Percentiles rank a stretch among this genome's conserved stretches.
phyloP scores from a whole-genome alignment of 2,888 invertebrate species.

The Drosophila monieri region DNA sequence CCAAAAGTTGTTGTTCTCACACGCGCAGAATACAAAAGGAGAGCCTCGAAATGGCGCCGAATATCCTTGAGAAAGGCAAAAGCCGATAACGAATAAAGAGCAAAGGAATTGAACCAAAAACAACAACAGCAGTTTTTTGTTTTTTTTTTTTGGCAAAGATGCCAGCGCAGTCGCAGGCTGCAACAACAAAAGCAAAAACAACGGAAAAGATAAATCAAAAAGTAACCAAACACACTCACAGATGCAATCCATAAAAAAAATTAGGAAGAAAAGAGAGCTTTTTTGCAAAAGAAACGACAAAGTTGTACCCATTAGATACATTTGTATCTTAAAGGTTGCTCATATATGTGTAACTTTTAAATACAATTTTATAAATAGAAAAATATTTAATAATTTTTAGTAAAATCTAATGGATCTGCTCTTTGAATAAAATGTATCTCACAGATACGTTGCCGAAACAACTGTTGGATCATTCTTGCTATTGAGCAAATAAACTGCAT shows the following conservation, averaged over 20 bases:
- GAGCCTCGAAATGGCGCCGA: conserved; percentile 61
- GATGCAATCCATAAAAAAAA: conserved; percentile 26
- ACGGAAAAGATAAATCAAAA: conserved; percentile 80
- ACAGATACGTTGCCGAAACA: not conserved
- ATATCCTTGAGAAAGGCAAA: conserved; percentile 76
- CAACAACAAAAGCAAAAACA: conserved; percentile 49
- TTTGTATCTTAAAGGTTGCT: not conserved
- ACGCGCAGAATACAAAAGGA: conserved; percentile 74
- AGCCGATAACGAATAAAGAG: conserved; percentile 59
- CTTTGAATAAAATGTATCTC: not conserved
- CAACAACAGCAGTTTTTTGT: conserved; percentile 49
- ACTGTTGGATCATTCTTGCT: conserved; percentile 41
- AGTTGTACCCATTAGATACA: not conserved
- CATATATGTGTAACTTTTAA: not conserved
- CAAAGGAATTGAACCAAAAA: conserved; percentile 5
- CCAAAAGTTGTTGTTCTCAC: conserved; percentile 65
- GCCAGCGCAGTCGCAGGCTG: conserved; percentile 60
- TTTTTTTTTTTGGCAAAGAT: conserved; percentile 42
- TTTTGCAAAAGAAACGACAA: conserved; percentile 1
- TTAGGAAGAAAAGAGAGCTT: not conserved
- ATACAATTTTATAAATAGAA: no score
- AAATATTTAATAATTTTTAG: no score
- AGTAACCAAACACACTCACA: conserved; percentile 67
- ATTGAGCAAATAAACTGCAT: conserved; percentile 75
- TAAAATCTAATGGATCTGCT: no score